phyloP scores from a whole-genome alignment of 2,797 vertebrate genomes.

The Acrocephalus scirpaceus region DNA sequence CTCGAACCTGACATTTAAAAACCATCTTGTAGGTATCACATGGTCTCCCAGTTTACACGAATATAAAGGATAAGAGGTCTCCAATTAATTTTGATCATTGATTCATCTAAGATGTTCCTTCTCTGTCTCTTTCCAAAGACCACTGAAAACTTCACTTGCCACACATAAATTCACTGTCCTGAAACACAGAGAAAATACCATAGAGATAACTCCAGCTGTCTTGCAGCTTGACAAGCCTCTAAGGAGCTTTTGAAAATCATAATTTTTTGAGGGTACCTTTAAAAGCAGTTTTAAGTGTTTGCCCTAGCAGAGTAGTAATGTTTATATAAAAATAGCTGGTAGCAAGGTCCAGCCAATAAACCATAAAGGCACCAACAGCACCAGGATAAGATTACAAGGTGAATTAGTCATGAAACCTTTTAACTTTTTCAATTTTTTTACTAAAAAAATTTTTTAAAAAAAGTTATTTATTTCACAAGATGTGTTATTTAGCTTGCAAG shows the following conservation, averaged over 20 bases:
- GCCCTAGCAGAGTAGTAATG: conserved; percentile 42
- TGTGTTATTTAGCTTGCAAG: conserved; percentile 35
- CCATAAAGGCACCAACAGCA: conserved; percentile 51
- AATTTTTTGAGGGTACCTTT: conserved; percentile 39
- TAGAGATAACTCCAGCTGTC: conserved; percentile 38
- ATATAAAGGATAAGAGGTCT: neutral
- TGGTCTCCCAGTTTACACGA: neutral
- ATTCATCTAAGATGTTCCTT: neutral
- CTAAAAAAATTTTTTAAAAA: conserved; percentile 17
- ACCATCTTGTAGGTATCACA: neutral
- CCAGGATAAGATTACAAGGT: conserved; percentile 18
- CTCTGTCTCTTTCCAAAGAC: neutral
- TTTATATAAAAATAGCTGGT: conserved; percentile 52
- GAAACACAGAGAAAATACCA: conserved; percentile 33
- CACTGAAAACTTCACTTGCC: neutral
- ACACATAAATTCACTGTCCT: conserved; percentile 43
- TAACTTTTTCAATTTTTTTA: conserved; percentile 50
- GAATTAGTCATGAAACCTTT: conserved; percentile 55
- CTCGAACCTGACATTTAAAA: neutral
- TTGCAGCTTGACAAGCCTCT: conserved; percentile 23
- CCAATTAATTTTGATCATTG: conserved; percentile 20
- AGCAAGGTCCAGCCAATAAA: conserved; percentile 56
- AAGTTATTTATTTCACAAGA: conserved; percentile 8
- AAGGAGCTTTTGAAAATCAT: conserved; percentile 60
- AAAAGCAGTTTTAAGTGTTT: conserved; percentile 67